A percentile compares a stretch with the other conserved stretches of the same genome.
Evolutionary conservation across 2,888 invertebrate genomes (phyloP).

Genomic region (Adelognathus sp.): DNA sequence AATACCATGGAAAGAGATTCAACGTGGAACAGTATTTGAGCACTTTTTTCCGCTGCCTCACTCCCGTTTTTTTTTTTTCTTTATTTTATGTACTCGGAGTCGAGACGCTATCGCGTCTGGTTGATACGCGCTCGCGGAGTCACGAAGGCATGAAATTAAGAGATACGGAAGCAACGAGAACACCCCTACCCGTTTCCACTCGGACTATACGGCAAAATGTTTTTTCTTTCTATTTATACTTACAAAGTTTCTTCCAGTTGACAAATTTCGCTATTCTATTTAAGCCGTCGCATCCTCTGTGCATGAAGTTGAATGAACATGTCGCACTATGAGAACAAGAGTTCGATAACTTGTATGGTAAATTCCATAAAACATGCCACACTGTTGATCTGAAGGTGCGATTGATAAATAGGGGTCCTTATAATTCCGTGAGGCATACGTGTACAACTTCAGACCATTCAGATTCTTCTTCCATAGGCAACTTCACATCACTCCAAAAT

Average conservation of each 20-base stretch:
- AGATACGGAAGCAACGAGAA: conserved; percentile 48
- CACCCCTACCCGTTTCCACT: not conserved
- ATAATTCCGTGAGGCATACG: too few species aligned
- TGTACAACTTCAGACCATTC: too few species aligned
- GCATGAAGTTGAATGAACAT: too few species aligned
- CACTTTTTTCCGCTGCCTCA: conserved; percentile 2
- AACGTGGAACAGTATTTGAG: conserved; percentile 34
- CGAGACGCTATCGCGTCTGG: conserved; percentile 21
- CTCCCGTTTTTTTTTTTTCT: not conserved
- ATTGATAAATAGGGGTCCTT: too few species aligned
- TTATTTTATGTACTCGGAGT: conserved; percentile 45
- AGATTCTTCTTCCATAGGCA: too few species aligned
- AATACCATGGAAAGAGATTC: conserved; percentile 26
- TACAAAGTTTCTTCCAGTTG: conserved; percentile 12
- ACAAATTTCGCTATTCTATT: conserved; percentile 36
- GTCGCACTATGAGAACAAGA: too few species aligned
- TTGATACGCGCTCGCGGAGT: conserved; percentile 40
- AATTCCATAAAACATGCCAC: too few species aligned
- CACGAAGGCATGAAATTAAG: conserved; percentile 64
- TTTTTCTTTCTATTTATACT: too few species aligned
- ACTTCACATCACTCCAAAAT: too few species aligned
- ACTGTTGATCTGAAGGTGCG: too few species aligned
- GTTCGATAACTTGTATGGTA: too few species aligned
- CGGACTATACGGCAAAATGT: conserved; percentile 27
- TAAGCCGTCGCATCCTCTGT: not conserved